Conservation (phyloP, 37 sponge, comb jelly and placozoan species). For the Theonella swinhoei region DNA sequence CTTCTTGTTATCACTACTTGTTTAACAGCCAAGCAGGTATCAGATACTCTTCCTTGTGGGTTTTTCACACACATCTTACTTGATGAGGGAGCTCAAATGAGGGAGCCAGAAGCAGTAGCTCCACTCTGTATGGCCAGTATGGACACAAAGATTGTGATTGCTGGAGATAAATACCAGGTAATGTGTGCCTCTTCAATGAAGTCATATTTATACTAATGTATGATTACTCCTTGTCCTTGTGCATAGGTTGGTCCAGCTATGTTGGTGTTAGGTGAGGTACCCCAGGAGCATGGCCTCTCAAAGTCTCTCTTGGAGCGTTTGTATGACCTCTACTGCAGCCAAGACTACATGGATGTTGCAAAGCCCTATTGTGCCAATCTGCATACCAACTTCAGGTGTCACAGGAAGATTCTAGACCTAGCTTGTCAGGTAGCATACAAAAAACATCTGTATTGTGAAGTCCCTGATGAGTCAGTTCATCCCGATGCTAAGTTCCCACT, state of each 20-base stretch:
- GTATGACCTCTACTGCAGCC: conserved; percentile 18
- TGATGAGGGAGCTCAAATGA: conserved; percentile 63
- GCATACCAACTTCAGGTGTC: conserved; percentile 52
- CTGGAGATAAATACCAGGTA: conserved; percentile 64
- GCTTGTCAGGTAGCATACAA: conserved; percentile 44
- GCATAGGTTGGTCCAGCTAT: conserved; percentile 64
- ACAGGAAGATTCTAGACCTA: conserved; percentile 27
- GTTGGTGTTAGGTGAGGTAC: conserved; percentile 51
- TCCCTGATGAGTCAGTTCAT: neutral
- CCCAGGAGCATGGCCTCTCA: conserved; percentile 39
- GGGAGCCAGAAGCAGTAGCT: conserved; percentile 60
- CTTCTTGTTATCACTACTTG: conserved; percentile 47
- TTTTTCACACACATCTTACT: conserved; percentile 70
- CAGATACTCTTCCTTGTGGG: neutral
- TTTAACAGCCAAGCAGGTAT: conserved; percentile 3
- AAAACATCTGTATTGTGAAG: conserved; percentile 2
- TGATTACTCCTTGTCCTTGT: no score
- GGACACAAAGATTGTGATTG: conserved; percentile 60
- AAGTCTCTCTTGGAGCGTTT: conserved; percentile 51
- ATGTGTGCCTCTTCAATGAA: no score
- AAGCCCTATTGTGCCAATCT: conserved; percentile 11
- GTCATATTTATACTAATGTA: no score
- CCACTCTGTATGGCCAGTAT: conserved; percentile 42
- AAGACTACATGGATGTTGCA: neutral
- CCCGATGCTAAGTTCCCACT: conserved; percentile 42